Evolutionary conservation across 2,113 vertebrate species (phyloP).

Genomic region (Thinocorus orbignyianus): DNA sequence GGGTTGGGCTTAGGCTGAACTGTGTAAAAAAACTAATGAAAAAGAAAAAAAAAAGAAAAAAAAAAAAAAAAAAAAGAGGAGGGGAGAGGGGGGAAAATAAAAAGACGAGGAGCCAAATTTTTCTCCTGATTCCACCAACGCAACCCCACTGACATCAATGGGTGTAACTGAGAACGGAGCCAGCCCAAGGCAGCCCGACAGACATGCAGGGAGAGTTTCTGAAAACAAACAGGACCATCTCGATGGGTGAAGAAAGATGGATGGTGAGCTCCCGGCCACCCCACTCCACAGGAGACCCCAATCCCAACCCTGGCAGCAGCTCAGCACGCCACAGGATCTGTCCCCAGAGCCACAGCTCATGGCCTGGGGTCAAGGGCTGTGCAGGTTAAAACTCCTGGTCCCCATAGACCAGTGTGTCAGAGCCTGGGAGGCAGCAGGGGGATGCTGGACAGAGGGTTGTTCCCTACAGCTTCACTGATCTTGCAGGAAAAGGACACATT

Average conservation of each 20-base stretch:
- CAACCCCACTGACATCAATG: slow-evolving; percentile 71
- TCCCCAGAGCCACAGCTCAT: neutral
- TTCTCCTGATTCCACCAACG: slow-evolving; percentile 62
- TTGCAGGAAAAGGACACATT: neutral
- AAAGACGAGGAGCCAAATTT: slow-evolving; percentile 20
- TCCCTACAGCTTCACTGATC: neutral
- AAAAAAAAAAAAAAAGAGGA: neutral
- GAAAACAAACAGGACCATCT: slow-evolving; percentile 63
- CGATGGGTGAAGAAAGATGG: slow-evolving; percentile 34
- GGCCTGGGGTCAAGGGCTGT: neutral
- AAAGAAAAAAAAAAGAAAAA: neutral
- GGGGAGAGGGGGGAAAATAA: neutral
- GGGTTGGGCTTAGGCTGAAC: neutral
- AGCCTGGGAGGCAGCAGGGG: neutral
- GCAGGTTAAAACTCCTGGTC: neutral
- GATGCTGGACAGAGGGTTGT: neutral
- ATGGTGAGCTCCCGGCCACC: neutral
- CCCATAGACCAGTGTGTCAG: neutral
- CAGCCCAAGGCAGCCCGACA: slow-evolving; percentile 23
- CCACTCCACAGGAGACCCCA: neutral
- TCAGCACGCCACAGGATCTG: neutral
- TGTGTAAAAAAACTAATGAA: too few species aligned
- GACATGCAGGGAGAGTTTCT: neutral
- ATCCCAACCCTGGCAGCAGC: neutral
- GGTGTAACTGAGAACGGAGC: slow-evolving; percentile 64